Conservation (phyloP, 2,797 vertebrate genomes). For the Enteromius fasciolatus region DNA sequence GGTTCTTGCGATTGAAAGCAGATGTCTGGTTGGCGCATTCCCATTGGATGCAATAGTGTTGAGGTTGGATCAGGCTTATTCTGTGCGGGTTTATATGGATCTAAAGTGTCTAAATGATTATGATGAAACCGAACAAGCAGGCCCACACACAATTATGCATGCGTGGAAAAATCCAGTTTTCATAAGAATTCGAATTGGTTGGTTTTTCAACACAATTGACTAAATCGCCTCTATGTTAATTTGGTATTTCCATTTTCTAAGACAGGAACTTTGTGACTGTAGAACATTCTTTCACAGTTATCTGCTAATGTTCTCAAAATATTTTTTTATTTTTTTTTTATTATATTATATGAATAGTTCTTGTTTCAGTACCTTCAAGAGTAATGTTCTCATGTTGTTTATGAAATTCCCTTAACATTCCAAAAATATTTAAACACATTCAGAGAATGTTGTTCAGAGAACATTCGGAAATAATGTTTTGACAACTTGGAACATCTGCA, state of each 20-base stretch:
- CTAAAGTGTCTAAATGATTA: background rate
- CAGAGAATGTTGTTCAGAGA: background rate
- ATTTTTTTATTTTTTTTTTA: too few relatives aligned
- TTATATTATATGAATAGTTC: background rate
- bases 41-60: background rate
- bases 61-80: slow-evolving; percentile 4
- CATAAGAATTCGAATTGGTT: background rate
- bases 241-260: background rate
- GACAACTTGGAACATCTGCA: background rate
- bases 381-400: background rate
- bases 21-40: slow-evolving; percentile 3
- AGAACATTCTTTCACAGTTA: background rate
- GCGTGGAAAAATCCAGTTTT: background rate
- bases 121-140: background rate
- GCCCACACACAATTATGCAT: background rate
- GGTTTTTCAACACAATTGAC: background rate
- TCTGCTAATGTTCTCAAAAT: background rate
- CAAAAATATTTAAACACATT: background rate
- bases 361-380: background rate
- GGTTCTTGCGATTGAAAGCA: slow-evolving; percentile 13
- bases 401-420: background rate
- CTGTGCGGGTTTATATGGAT: background rate
- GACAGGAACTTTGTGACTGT: background rate
- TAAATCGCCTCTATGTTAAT: background rate
- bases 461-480: background rate